Percentiles rank a stretch among this genome's conserved stretches.
These are phyloP conservation scores for Ptilodon capucinus DNA, from an alignment of 2,888 invertebrate genomes.

Conservation along the genomic window DNA sequence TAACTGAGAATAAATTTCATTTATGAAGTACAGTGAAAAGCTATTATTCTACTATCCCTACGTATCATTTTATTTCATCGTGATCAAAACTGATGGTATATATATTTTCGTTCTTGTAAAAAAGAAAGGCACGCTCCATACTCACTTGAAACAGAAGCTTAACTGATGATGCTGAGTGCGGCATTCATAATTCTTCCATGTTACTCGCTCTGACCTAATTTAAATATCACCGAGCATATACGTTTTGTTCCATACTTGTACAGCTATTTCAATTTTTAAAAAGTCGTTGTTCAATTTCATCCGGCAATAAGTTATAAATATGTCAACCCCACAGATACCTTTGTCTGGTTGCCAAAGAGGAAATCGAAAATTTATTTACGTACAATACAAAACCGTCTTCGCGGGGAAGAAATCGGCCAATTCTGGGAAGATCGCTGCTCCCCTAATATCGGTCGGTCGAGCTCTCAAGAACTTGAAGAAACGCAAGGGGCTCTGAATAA, in stretches of 20 bases:
- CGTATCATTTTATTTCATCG: not conserved
- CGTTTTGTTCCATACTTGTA: not conserved
- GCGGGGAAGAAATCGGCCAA: conserved; percentile 45
- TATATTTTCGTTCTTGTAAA: conserved; percentile 14
- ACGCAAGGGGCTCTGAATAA: conserved; percentile 66
- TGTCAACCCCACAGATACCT: conserved; percentile 5
- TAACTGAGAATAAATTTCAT: too few relatives aligned
- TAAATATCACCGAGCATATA: not conserved
- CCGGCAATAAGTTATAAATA: conserved; percentile 1
- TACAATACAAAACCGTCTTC: conserved; percentile 30
- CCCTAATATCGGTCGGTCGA: conserved; percentile 45
- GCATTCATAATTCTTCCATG: conserved; percentile 27
- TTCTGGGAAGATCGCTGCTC: conserved; percentile 37
- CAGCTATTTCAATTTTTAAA: not conserved
- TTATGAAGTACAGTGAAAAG: too few relatives aligned
- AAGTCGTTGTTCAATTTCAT: conserved; percentile 10
- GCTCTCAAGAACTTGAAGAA: conserved; percentile 55
- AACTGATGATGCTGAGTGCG: conserved; percentile 20
- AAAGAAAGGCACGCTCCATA: conserved; percentile 10
- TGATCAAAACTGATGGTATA: conserved; percentile 3
- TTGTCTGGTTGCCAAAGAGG: conserved; percentile 18
- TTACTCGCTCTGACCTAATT: conserved; percentile 13
- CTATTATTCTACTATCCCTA: not conserved
- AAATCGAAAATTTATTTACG: conserved; percentile 36
- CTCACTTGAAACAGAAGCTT: conserved; percentile 19